Evolutionary conservation across 2,797 vertebrate genomes (phyloP).

Genomic region (Choloepus didactylus): DNA sequence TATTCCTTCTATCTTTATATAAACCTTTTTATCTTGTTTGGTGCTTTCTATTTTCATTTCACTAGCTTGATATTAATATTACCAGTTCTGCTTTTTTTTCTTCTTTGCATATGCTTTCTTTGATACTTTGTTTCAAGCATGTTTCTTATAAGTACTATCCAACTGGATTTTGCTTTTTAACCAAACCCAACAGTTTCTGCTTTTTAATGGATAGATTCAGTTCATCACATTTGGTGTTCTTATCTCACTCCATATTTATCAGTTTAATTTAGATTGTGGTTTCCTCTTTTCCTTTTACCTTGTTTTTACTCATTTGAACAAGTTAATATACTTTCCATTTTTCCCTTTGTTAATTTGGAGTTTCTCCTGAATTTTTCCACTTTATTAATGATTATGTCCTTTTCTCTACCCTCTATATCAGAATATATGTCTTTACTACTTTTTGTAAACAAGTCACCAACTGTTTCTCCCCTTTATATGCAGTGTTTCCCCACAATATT

Average conservation of each 20-base stretch:
- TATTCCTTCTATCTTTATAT: neutral
- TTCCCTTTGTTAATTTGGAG: neutral
- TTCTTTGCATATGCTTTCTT: neutral
- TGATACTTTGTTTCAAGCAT: neutral
- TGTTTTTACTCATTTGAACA: neutral
- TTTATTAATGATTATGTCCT: neutral
- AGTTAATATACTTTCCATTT: neutral
- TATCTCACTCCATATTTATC: neutral
- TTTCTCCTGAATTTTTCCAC: neutral
- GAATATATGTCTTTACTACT: neutral
- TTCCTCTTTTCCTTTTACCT: neutral
- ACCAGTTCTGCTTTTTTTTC: neutral
- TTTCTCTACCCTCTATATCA: neutral
- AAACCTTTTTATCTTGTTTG: neutral
- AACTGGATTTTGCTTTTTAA: neutral
- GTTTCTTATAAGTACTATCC: neutral
- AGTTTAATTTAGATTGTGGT: neutral
- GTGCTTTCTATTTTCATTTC: neutral
- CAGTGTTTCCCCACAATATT: neutral
- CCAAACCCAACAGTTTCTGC: neutral
- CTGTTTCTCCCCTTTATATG: neutral
- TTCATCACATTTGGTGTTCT: neutral
- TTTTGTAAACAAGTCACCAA: neutral
- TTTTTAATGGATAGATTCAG: neutral
- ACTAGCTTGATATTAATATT: neutral